Base-by-base conservation (phyloP, 2,888 invertebrate species). In the Cancer borealis region DNA sequence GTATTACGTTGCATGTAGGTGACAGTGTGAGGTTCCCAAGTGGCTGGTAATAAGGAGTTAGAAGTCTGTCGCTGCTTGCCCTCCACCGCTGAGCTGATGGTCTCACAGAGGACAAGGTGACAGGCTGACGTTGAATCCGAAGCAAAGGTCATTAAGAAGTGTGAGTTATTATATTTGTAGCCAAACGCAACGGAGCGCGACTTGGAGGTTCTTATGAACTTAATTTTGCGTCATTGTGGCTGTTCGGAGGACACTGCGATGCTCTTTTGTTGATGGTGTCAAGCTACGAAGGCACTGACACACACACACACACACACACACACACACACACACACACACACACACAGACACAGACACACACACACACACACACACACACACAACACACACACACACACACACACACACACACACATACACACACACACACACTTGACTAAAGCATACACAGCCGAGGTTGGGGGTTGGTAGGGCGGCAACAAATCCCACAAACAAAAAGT, bases 351-450 rank as follows among this genome's bases (percentile, higher is more conserved):
- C 54, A 54, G 14, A 54, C 54, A 54, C 54, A 54, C 54, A 54
- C 54, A 54, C 54, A 54, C 54, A 49, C 49, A 49, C 49, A 49
- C 49, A 49, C 49, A 49, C 49, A 54, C 54, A 54, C 54, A 54
- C 54, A 54, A 60, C 66, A 66, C 66, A 66, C 66, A 66, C 66
- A 66, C 66, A 66, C 66, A 66, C 66, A 66, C 66, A 66, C 66
- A 66, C 66, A 66, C 66, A 66, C 66, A 66, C 66, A 66, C 66
- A 66, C 66, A 66, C 66, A 66, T n/a, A 66, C 66, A 66, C 66
- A 66, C 66, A 66, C 66, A 66, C 66, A 66, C 66, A 66, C 66
- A 66, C n/a, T 1, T 6, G n/a, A 21, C 21, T n/a, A 66, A 66
- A 66, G 66, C 66, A 66, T n/a, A 66, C 66, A 66, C 21, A 21